These are phyloP conservation scores for Zaprionus obscuricornis DNA, from an alignment of 2,888 invertebrate genomes.

Conservation along the genomic window DNA sequence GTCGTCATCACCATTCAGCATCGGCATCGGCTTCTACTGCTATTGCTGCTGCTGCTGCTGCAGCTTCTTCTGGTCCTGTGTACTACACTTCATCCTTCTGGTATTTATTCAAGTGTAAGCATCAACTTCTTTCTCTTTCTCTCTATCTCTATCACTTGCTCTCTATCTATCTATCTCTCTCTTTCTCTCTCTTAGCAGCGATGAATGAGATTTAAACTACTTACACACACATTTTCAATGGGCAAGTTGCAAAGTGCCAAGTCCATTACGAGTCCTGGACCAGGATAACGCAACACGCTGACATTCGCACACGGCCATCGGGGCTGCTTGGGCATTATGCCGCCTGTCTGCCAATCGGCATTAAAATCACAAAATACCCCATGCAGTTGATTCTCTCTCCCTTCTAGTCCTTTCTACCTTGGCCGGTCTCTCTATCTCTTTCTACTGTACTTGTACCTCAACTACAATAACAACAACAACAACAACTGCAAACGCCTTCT, in stretches of 20 bases:
- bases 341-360: constrained; percentile 68
- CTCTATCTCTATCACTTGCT: background rate
- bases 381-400: constrained; percentile 17
- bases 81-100: constrained; percentile 42
- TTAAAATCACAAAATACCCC: constrained; percentile 73
- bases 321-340: constrained; percentile 30
- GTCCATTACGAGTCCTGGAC: constrained; percentile 62
- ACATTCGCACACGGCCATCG: constrained; percentile 32
- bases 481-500: too few relatives aligned
- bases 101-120: constrained; percentile 77
- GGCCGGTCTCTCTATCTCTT: too few relatives aligned
- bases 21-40: constrained; percentile 6
- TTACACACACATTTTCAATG: constrained; percentile 78
- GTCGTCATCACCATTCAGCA: constrained; percentile 62
- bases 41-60: constrained; percentile 3
- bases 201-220: constrained; percentile 76
- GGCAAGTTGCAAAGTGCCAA: constrained; percentile 75
- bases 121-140: constrained; percentile 43
- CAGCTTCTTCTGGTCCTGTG: constrained; percentile 1
- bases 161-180: background rate
- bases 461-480: too few relatives aligned
- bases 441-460: too few relatives aligned
- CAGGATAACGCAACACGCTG: constrained; percentile 59
- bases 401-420: background rate
- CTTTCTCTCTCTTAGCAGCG: constrained; percentile 17